Percentiles rank a stretch among this genome's conserved stretches.
These are phyloP conservation scores for Scartelaos histophorus DNA, from an alignment of 2,113 vertebrate genomes.

Conservation along the genomic window DNA sequence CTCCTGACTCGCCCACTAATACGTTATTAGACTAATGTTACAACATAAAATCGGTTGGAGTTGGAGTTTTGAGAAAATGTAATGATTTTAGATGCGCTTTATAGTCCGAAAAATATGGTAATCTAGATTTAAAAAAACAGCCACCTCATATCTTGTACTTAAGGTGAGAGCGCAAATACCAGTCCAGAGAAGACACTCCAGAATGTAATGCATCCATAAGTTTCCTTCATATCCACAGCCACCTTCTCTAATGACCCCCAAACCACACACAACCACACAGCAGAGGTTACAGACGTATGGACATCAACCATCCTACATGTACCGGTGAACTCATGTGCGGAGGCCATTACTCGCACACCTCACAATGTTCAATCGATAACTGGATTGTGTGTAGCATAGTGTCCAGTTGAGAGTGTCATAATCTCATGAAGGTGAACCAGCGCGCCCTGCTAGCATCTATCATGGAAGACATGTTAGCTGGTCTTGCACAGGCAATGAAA, in stretches of 20 bases:
- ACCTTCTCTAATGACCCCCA: neutral
- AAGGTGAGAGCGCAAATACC: too few species aligned
- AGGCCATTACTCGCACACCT: slow-evolving; percentile 17
- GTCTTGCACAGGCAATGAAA: neutral
- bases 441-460: slow-evolving; percentile 21
- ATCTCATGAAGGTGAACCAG: slow-evolving; percentile 40
- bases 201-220: too few species aligned
- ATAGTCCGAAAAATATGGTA: too few species aligned
- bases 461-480: slow-evolving; percentile 2
- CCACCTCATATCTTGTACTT: too few species aligned
- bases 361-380: slow-evolving; percentile 31
- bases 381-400: neutral
- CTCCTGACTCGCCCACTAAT: too few species aligned
- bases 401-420: slow-evolving; percentile 34
- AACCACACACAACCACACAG: slow-evolving; percentile 38
- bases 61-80: too few species aligned
- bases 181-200: too few species aligned
- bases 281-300: neutral
- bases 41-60: too few species aligned
- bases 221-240: too few species aligned
- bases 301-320: slow-evolving; percentile 6
- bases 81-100: too few species aligned
- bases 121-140: too few species aligned
- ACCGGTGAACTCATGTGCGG: neutral
- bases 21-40: too few species aligned